A percentile compares a stretch with the other conserved stretches of the same genome.
These are phyloP conservation scores for Pogonocichla stellata DNA, from an alignment of 2,113 vertebrate species.

Conservation along the genomic window DNA sequence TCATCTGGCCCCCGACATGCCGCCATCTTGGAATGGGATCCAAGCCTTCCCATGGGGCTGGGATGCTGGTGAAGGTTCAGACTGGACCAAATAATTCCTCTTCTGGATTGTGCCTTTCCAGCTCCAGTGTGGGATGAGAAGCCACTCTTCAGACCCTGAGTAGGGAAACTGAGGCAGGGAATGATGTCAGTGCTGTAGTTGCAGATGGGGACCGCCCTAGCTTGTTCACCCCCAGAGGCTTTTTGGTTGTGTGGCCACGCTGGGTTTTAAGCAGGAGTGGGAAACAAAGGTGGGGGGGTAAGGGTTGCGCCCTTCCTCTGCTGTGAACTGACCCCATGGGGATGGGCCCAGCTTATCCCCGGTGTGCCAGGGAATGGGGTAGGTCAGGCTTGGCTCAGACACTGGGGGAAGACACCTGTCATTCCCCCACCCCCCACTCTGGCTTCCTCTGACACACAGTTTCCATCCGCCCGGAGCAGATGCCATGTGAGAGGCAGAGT, in stretches of 20 bases:
- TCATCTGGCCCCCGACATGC: neutral
- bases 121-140: neutral
- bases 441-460: neutral
- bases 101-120: neutral
- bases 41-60: accelerated
- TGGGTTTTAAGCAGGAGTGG: neutral
- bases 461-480: neutral
- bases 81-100: neutral
- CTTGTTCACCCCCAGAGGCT: no score
- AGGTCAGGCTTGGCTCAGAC: neutral
- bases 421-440: no score
- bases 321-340: neutral
- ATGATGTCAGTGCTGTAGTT: neutral
- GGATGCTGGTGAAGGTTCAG: neutral
- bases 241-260: no score
- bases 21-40: neutral
- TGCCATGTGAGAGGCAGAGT: neutral
- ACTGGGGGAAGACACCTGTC: neutral
- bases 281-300: neutral
- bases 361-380: neutral
- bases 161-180: neutral
- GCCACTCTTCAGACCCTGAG: neutral
- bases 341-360: neutral
- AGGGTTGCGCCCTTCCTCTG: neutral
- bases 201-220: neutral